These are phyloP conservation scores for Crotalus viridis DNA, from an alignment of 2,113 vertebrate species.

Conservation along the genomic window DNA sequence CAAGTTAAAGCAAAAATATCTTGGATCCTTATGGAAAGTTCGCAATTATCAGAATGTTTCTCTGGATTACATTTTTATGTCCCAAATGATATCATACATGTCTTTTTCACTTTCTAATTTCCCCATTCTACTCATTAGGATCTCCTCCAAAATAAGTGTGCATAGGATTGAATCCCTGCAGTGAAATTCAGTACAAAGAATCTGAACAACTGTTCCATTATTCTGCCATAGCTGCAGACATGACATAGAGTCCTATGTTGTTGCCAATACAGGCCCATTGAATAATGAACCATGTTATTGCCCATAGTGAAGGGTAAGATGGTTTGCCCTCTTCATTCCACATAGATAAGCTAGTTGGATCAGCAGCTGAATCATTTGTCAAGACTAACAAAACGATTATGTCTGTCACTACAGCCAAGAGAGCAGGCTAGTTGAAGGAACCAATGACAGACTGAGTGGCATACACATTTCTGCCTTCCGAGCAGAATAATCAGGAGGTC, in stretches of 20 bases:
- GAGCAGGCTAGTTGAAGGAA: background rate
- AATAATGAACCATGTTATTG: background rate
- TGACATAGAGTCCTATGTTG: background rate
- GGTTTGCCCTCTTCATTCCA: background rate
- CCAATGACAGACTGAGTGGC: background rate
- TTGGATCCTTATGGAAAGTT: background rate
- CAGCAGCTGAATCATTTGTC: background rate
- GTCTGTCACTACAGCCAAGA: background rate
- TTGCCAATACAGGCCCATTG: background rate
- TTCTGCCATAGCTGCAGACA: background rate
- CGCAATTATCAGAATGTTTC: background rate
- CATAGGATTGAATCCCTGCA: background rate
- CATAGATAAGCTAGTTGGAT: background rate
- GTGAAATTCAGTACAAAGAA: background rate
- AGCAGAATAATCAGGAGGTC: background rate
- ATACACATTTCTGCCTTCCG: background rate
- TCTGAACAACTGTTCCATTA: background rate
- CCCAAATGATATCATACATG: background rate
- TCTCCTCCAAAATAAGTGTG: background rate
- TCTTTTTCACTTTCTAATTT: background rate
- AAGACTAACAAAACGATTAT: background rate
- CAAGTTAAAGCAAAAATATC: accelerated
- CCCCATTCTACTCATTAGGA: background rate
- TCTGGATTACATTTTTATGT: background rate
- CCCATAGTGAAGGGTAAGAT: background rate